Percentiles rank a stretch among this genome's conserved stretches.
Evolutionary conservation across 53 echinoderm and acorn worm species (phyloP).

Genomic region (Temnopleurus reevesii): DNA sequence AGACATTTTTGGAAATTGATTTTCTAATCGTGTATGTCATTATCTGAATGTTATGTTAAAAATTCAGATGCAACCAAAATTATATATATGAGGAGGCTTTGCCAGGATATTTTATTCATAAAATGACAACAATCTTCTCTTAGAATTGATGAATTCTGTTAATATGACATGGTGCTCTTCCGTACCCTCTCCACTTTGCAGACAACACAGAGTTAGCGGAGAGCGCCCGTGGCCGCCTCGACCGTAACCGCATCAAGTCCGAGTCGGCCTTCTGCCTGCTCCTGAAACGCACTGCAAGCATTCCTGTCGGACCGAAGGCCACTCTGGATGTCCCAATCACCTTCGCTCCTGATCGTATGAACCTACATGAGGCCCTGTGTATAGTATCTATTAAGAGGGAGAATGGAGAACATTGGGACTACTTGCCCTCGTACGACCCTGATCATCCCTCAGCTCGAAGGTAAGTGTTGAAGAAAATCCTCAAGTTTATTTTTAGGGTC

Average conservation of each 20-base stretch:
- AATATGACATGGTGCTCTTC: no score
- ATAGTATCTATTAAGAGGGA: slow-evolving; percentile 79
- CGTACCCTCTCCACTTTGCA: background rate
- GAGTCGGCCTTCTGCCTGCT: slow-evolving; percentile 99
- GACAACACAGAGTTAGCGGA: slow-evolving; percentile 84
- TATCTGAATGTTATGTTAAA: no score
- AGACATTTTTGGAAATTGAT: no score
- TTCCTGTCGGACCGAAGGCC: slow-evolving; percentile 81
- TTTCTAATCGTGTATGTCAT: no score
- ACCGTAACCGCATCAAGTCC: slow-evolving; percentile 77
- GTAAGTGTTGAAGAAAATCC: no score
- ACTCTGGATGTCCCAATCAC: slow-evolving; percentile 94
- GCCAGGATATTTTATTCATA: no score
- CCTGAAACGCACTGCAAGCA: slow-evolving; percentile 80
- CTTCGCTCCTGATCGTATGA: slow-evolving; percentile 94
- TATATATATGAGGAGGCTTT: no score
- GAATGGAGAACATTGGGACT: slow-evolving; percentile 77
- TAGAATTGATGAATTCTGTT: no score
- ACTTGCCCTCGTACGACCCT: slow-evolving; percentile 70
- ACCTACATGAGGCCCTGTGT: slow-evolving; percentile 88
- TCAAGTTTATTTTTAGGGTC: no score
- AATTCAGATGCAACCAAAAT: no score
- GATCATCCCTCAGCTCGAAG: slow-evolving; percentile 83
- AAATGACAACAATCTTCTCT: no score
- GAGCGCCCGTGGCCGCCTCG: slow-evolving; percentile 62